Evolutionary conservation across 1,140 invertebrate species (phyloP).

Genomic region (Akabosia matsudoensis): DNA sequence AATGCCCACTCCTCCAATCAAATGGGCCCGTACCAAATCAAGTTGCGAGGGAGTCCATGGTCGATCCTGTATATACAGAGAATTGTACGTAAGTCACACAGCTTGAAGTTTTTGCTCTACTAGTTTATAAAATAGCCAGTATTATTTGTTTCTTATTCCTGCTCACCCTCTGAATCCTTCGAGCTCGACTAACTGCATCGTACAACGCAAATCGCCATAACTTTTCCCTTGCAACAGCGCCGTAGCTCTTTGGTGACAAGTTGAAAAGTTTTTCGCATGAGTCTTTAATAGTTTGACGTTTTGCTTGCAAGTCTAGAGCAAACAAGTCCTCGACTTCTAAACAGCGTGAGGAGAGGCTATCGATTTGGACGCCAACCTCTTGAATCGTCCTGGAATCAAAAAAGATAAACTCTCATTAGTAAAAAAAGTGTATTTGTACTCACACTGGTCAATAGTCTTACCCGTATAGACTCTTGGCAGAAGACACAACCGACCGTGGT

Average conservation of each 20-base stretch:
- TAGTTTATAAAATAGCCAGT: background rate
- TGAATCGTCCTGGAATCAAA: background rate
- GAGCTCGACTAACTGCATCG: constrained; percentile 33
- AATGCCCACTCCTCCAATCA: constrained; percentile 33
- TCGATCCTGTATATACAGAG: constrained; percentile 23
- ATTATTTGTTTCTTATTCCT: background rate
- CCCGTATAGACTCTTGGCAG: background rate
- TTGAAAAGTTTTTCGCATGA: constrained; percentile 34
- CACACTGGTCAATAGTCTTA: background rate
- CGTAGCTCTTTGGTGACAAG: constrained; percentile 20
- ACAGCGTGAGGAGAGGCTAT: constrained; percentile 3
- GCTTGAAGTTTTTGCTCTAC: background rate
- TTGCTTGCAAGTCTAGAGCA: constrained; percentile 26
- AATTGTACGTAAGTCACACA: constrained; percentile 5
- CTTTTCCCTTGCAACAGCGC: constrained; percentile 30
- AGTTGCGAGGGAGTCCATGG: constrained; percentile 20
- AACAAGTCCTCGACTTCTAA: constrained; percentile 31
- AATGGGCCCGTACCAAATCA: constrained; percentile 33
- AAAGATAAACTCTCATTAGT: background rate
- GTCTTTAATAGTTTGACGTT: constrained; percentile 27
- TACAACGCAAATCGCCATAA: constrained; percentile 40
- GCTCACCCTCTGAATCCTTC: constrained; percentile 33
- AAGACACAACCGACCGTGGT: background rate
- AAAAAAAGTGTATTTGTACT: background rate
- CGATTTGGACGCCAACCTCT: background rate